Evolutionary conservation across 2,113 vertebrate species (phyloP), one percentile per base, ranked within the genome.

Genomic region (Deroptyus accipitrinus): DNA sequence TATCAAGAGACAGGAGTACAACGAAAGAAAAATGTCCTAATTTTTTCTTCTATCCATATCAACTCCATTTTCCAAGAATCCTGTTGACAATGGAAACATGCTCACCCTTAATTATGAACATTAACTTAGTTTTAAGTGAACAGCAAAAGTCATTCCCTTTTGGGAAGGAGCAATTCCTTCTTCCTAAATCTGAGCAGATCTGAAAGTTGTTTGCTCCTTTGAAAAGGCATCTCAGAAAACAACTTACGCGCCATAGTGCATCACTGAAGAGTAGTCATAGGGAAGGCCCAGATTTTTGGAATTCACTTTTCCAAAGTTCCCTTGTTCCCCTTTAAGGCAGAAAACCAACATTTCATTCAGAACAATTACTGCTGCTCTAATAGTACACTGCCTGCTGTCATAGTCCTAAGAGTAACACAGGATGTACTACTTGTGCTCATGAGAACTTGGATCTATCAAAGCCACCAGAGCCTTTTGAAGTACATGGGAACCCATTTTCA

Each of bases 241-340:
- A 72, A 91, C 97, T 97, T 96, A 98, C 96, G 90, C 61, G 30
- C 97, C 97, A 2, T 98, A 98, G 83, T 98, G 97, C 97, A 98
- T 98, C 80, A 98, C 97, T 46, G 97, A 97, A 31, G 92, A 89
- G 79, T 98, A 98, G 74, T 98, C 97, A 67, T 97, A 98, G 31
- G 96, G 96, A 90, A 98, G 94, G 54, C 80, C 96, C 63, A 98
- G 82, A 77, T 97, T 97, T 83, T 66, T 97, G 24, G 97, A 97
- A 64, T 98, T 93, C 13, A 86, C 51, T 95, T 97, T 98, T 44
- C 91, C 88, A 86, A 98, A 98, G 75, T 97, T 97, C 15, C 87
- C 90, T 69, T 88, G 90, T 78, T 97, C 95, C 20, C 92, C 97
- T 98, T 85, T 44, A 90, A 92, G 28, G 44, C 11, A 78, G 30